A percentile compares a stretch with the other conserved stretches of the same genome.
phyloP scores from a whole-genome alignment of 2,113 vertebrate species.

The Aegithalos caudatus region DNA sequence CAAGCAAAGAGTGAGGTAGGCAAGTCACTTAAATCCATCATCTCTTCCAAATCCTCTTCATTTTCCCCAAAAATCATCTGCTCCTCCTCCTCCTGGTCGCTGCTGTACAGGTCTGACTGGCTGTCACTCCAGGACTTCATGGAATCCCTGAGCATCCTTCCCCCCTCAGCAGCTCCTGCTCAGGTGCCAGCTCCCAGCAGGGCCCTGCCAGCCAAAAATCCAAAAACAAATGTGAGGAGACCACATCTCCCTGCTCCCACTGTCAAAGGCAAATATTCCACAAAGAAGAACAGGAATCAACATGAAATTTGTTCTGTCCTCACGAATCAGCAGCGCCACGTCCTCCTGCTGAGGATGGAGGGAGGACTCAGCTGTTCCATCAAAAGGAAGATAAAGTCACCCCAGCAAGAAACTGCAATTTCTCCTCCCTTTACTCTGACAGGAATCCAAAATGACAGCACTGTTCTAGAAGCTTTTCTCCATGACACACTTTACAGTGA shows the following conservation, averaged over 20 bases:
- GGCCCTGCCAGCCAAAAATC: not conserved
- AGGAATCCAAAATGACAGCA: not conserved
- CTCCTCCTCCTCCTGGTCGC: conserved; percentile 88
- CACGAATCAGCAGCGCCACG: not conserved
- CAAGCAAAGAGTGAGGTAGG: conserved; percentile 91
- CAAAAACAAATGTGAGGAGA: not conserved
- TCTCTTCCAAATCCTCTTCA: conserved; percentile 85
- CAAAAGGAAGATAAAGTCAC: not conserved
- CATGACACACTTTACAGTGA: not conserved
- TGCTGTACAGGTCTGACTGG: conserved; percentile 86
- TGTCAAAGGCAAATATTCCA: not conserved
- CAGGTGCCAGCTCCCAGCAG: not conserved
- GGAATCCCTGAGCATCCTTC: conserved; percentile 81
- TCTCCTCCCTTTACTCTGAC: not conserved
- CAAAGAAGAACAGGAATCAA: not conserved
- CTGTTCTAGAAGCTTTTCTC: not conserved
- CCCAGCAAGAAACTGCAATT: not conserved
- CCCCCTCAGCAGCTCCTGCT: not conserved
- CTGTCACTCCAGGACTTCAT: conserved; percentile 85
- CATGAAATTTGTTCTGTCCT: not conserved
- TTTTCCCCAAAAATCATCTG: conserved; percentile 91
- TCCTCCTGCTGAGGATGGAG: not conserved
- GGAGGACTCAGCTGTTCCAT: not conserved
- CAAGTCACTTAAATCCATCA: conserved; percentile 94
- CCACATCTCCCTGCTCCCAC: not conserved